These are phyloP conservation scores for Solenodon paradoxus DNA, from an alignment of 2,113 vertebrate species.

Conservation along the genomic window DNA sequence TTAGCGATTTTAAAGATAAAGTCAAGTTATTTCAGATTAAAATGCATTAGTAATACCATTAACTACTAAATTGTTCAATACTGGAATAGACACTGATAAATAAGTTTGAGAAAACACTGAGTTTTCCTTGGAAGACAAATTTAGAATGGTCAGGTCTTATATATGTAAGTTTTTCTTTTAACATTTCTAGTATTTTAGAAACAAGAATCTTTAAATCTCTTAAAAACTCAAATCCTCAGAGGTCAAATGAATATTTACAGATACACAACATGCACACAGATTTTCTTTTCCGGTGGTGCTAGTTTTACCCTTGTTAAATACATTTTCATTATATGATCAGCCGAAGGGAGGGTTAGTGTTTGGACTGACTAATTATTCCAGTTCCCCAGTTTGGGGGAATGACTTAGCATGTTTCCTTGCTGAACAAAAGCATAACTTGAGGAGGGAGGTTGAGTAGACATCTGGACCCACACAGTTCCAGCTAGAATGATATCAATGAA, in stretches of 20 bases:
- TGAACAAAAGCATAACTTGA: neutral
- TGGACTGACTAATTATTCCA: neutral
- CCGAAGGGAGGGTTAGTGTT: neutral
- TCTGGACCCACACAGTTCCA: neutral
- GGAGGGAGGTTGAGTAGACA: neutral
- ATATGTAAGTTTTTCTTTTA: constrained; percentile 6
- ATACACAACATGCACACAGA: neutral
- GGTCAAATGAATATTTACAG: neutral
- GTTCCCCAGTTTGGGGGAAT: neutral
- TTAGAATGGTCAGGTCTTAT: neutral
- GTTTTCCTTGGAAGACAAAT: constrained; percentile 61
- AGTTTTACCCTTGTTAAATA: neutral
- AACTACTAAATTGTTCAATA: constrained; percentile 60
- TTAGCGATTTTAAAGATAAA: no score
- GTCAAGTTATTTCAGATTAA: no score
- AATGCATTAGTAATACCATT: constrained; percentile 59
- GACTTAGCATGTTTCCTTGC: neutral
- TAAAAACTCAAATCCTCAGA: neutral
- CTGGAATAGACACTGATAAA: constrained; percentile 49
- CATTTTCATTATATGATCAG: neutral
- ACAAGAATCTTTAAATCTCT: constrained; percentile 1
- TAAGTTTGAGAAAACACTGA: constrained; percentile 26
- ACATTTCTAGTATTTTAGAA: neutral
- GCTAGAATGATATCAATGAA: neutral
- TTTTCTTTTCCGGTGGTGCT: neutral